phyloP scores from a whole-genome alignment of 2,113 vertebrate genomes.

The Neotoma lepida region DNA sequence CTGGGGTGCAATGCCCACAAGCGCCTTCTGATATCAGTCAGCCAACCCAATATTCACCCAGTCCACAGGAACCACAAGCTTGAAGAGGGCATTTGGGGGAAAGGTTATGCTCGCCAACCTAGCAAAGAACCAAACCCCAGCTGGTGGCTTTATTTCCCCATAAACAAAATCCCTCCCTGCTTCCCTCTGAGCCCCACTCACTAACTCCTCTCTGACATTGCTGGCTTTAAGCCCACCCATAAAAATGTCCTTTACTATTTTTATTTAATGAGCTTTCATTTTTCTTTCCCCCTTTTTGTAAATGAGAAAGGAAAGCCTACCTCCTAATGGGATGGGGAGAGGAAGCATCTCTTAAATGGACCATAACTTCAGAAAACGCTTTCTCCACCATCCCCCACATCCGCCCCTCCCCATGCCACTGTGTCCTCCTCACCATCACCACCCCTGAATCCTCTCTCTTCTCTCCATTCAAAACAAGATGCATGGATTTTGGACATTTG shows the following conservation, averaged over 20 bases:
- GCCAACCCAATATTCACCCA: not conserved
- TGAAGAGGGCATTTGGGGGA: not conserved
- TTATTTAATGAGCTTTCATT: slow-evolving; percentile 63
- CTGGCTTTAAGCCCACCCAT: slow-evolving; percentile 53
- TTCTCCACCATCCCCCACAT: slow-evolving; percentile 25
- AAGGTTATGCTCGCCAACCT: not conserved
- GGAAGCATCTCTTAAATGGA: slow-evolving; percentile 64
- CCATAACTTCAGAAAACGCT: slow-evolving; percentile 65
- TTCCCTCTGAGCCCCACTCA: slow-evolving; percentile 31
- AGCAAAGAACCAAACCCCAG: not conserved
- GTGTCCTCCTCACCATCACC: not conserved
- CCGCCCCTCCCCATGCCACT: not conserved
- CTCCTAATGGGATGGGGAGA: slow-evolving; percentile 55
- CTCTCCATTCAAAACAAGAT: slow-evolving; percentile 68
- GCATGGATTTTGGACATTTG: slow-evolving; percentile 80
- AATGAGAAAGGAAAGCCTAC: slow-evolving; percentile 78
- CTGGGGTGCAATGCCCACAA: not conserved
- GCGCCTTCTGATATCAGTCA: not conserved
- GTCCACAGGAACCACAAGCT: not conserved
- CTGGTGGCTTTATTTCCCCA: slow-evolving; percentile 15
- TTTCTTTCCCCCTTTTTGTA: slow-evolving; percentile 63
- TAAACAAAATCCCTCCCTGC: slow-evolving; percentile 44
- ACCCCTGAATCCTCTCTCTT: slow-evolving; percentile 4
- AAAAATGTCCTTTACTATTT: slow-evolving; percentile 63
- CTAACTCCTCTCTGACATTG: slow-evolving; percentile 65